phyloP scores from a whole-genome alignment of 2,797 vertebrate genomes.

The Botia kubotai region DNA sequence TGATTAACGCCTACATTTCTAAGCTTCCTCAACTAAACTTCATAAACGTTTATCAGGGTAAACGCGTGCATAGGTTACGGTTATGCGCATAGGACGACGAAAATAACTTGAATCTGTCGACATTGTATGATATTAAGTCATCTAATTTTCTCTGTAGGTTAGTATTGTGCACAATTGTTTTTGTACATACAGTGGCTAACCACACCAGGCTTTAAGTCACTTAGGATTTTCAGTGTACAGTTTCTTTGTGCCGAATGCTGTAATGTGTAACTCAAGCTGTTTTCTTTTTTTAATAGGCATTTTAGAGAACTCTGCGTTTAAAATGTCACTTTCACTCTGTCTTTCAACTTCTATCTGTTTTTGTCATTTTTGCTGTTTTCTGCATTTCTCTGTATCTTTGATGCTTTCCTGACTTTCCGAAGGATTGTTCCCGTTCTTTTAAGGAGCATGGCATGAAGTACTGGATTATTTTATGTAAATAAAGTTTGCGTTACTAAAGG shows the following conservation, averaged over 20 bases:
- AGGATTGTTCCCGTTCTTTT: constrained; percentile 84
- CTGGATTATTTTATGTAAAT: constrained; percentile 90
- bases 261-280: constrained; percentile 73
- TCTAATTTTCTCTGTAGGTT: constrained; percentile 64
- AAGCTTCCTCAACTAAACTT: constrained; percentile 17
- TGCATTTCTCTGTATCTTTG: constrained; percentile 36
- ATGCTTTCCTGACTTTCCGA: constrained; percentile 79
- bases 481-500: constrained; percentile 85
- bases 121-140: constrained; percentile 77
- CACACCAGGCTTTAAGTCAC: constrained; percentile 66
- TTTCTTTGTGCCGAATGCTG: constrained; percentile 72
- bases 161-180: constrained; percentile 74
- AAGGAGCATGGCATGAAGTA: constrained; percentile 91
- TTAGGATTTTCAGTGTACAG: constrained; percentile 77
- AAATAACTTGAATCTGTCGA: constrained; percentile 68
- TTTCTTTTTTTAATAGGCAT: constrained; percentile 41
- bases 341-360: constrained; percentile 23
- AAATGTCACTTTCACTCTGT: constrained; percentile 26
- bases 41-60: constrained; percentile 40
- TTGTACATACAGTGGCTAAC: constrained; percentile 78
- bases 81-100: constrained; percentile 50
- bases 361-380: constrained; percentile 42
- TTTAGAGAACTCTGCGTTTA: constrained; percentile 35
- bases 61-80: constrained; percentile 50
- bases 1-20: constrained; percentile 10